Evolutionary conservation across 1,140 invertebrate species (phyloP), one percentile per base, ranked within the genome.

Genomic region (Rhopalosiphum padi): DNA sequence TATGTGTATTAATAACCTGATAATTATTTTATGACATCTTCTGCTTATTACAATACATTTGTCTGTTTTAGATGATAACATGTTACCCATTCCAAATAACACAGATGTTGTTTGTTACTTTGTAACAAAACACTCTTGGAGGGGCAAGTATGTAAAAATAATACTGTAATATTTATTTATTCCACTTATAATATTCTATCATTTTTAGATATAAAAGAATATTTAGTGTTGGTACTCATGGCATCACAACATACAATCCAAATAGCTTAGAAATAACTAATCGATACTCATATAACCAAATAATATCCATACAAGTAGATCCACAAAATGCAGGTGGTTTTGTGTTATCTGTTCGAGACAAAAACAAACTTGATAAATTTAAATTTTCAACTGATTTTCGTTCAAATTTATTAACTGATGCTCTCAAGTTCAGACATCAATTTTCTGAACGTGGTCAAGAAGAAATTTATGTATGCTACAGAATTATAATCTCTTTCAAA

Each of bases 191-290:
- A 88, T 88, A 68, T 83, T 94, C 68, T 93, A 90, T 94, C 93
- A 94, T 94, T 95, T 95, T 91, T 94, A 98, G 98, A 95, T 99
- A 99, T 95, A 99, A 99, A 96, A 96, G 99, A 95, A 98, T 99
- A 95, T 99, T 99, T 95, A 99, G 99, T 37, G 97, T 99, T 95
- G 99, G 99, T 77, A 98, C 98, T 55, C 96, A 97, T 95, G 99
- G 98, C 53, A 98, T 99, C 94, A 98, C 99, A 82, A 99, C 99
- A 30, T 99, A 99, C 95, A 99, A 99, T 95, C 99, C 99, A 6
- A 97, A 96, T 94, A 98, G 97, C 94, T 96, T 99, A 95, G 99
- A 99, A 95, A 96, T 98, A n/a, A 99, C 99, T 82, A 99, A 99
- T 96, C 97, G 98, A 95, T 99, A 98, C 98, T 95, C 97, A 48